A percentile compares a stretch with the other conserved stretches of the same genome.
phyloP scores from a whole-genome alignment of 2,888 invertebrate genomes.

The Himalopsyche anomala region DNA sequence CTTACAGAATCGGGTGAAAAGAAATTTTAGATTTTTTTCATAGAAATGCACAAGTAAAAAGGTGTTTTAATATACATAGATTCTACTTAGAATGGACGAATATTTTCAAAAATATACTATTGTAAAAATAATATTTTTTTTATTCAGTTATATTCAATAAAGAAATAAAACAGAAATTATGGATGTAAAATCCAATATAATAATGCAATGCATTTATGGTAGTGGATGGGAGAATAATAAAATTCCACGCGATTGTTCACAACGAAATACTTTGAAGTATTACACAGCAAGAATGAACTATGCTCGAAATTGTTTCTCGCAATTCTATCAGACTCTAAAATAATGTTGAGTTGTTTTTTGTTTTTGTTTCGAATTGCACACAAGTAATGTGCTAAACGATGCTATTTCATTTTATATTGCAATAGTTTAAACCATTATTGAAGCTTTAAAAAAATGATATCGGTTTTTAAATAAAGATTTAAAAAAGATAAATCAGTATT shows the following conservation, averaged over 20 bases:
- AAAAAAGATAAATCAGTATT: no score
- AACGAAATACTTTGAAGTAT: not conserved
- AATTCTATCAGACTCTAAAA: slow-evolving; percentile 13
- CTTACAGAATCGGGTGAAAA: not conserved
- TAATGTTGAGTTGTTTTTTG: not conserved
- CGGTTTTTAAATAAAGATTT: no score
- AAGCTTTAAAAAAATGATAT: no score
- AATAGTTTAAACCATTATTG: no score
- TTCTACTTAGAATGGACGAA: not conserved
- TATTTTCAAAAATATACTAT: not conserved
- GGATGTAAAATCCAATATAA: no score
- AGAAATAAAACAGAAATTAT: no score
- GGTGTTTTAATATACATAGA: not conserved
- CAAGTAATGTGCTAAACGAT: slow-evolving; percentile 17
- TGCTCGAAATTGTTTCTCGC: not conserved
- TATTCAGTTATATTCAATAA: no score
- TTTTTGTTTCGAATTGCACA: not conserved
- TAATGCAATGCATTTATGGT: no score
- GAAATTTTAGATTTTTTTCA: not conserved
- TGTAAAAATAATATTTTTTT: not conserved
- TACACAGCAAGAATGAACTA: slow-evolving; percentile 22
- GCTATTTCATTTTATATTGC: not conserved
- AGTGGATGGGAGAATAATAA: not conserved
- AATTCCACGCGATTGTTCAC: not conserved
- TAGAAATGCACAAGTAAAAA: no score